These are phyloP conservation scores for Psittacus erithacus DNA, from an alignment of 2,113 vertebrate genomes.

Conservation along the genomic window DNA sequence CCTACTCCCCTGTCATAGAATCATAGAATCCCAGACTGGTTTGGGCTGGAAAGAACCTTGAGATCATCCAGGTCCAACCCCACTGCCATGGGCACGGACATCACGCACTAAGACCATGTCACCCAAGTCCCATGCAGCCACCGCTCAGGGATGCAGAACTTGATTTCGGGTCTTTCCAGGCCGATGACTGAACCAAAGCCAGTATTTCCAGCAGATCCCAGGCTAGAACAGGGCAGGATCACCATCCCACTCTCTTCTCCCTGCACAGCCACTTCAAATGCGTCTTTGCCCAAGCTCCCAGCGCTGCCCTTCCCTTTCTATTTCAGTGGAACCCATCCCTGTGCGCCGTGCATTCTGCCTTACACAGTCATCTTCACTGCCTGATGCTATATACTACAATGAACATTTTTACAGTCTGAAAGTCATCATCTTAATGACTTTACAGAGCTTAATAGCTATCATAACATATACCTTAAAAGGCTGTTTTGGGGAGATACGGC, in stretches of 20 bases:
- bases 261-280: neutral
- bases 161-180: neutral
- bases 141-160: neutral
- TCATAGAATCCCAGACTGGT: neutral
- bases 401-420: neutral
- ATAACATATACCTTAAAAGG: neutral
- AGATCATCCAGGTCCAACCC: neutral
- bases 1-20: neutral
- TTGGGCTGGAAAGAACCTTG: neutral
- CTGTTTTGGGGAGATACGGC: neutral
- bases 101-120: neutral
- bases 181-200: fast-evolving
- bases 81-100: neutral
- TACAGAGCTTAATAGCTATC: neutral
- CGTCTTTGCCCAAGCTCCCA: neutral
- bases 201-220: neutral
- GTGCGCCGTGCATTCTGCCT: neutral
- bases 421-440: neutral
- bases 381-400: neutral
- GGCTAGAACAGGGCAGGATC: neutral
- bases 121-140: neutral
- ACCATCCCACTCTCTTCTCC: fast-evolving
- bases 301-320: no score
- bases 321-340: neutral
- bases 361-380: neutral